Conservation (phyloP, 2,797 vertebrate species). For the Babyrousa celebensis region DNA sequence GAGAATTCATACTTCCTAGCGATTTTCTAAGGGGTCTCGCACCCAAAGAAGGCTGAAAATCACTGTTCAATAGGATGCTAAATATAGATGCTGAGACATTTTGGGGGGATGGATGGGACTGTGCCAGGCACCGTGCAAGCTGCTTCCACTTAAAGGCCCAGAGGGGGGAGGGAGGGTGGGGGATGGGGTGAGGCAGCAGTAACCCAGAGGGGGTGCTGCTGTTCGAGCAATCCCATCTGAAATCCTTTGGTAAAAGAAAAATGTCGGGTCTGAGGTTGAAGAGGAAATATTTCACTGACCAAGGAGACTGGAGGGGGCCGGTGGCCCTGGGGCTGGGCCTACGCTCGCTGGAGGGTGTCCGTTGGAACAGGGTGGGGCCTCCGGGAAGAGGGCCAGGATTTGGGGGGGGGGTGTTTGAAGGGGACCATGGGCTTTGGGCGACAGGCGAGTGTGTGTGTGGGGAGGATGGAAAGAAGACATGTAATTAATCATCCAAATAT, state of each 20-base stretch:
- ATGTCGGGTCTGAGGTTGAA: slow-evolving; percentile 67
- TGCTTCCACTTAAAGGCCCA: slow-evolving; percentile 42
- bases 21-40: slow-evolving; percentile 64
- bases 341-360: slow-evolving; percentile 72
- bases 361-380: slow-evolving; percentile 75
- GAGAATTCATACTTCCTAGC: slow-evolving; percentile 27
- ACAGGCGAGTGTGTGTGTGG: background rate
- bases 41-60: background rate
- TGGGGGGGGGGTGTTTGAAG: background rate
- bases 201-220: background rate
- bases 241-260: slow-evolving; percentile 70
- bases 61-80: background rate
- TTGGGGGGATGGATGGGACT: background rate
- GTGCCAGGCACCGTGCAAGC: slow-evolving; percentile 35
- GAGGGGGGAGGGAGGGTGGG: background rate
- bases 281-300: slow-evolving; percentile 74
- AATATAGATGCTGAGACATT: slow-evolving; percentile 22
- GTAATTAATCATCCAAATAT: slow-evolving; percentile 78
- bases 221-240: slow-evolving; percentile 38
- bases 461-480: slow-evolving; percentile 45
- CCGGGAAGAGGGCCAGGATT: slow-evolving; percentile 72
- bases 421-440: slow-evolving; percentile 62
- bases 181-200: background rate
- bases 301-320: slow-evolving; percentile 50
- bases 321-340: background rate